Evolutionary conservation across 23 tunicate species (phyloP).

Genomic region (Halocynthia aurantium): DNA sequence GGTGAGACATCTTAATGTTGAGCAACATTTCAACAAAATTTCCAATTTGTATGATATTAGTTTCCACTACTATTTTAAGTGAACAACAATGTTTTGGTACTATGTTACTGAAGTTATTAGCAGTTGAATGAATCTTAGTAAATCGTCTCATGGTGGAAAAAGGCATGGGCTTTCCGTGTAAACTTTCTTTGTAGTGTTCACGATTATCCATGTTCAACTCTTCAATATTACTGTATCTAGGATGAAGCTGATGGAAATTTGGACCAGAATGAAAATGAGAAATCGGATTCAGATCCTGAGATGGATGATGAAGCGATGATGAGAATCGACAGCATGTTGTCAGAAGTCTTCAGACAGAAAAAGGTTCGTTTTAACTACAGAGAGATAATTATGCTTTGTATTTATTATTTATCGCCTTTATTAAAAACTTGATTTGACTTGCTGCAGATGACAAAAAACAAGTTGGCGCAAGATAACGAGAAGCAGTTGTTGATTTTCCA

Average conservation of each 20-base stretch:
- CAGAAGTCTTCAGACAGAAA: conserved; percentile 63
- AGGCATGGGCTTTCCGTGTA: not conserved
- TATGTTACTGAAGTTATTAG: too few relatives aligned
- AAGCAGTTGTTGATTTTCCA: conserved; percentile 41
- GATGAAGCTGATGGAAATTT: too few relatives aligned
- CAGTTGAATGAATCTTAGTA: not conserved
- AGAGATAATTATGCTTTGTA: not conserved
- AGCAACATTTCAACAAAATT: too few relatives aligned
- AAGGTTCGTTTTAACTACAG: conserved; percentile 16
- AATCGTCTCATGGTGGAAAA: not conserved
- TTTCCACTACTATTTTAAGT: too few relatives aligned
- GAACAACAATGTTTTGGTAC: too few relatives aligned
- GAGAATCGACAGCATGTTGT: conserved; percentile 59
- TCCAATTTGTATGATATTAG: too few relatives aligned
- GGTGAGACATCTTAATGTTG: conserved; percentile 10
- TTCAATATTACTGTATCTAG: too few relatives aligned
- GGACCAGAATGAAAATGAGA: conserved; percentile 16
- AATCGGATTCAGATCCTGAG: conserved; percentile 43
- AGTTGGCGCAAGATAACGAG: conserved; percentile 10
- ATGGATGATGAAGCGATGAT: conserved; percentile 88
- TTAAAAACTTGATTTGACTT: not conserved
- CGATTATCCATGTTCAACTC: not conserved
- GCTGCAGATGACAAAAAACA: conserved; percentile 10
- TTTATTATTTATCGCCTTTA: not conserved
- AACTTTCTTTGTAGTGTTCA: conserved; percentile 11